Evolutionary conservation across 2,797 vertebrate genomes (phyloP), one percentile per base, ranked within the genome.

Genomic region (Chelon labrosus): DNA sequence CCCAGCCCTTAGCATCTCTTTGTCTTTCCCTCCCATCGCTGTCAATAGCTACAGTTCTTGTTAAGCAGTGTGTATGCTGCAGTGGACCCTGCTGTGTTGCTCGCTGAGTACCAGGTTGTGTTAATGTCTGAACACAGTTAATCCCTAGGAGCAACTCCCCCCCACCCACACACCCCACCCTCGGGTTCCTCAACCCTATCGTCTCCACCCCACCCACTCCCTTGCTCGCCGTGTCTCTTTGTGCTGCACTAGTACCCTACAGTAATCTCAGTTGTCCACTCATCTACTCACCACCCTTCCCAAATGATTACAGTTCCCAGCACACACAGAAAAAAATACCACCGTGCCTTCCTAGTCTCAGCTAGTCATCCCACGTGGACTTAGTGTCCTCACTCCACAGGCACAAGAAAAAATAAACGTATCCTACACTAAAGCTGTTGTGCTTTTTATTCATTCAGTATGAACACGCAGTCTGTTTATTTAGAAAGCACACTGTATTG

Each of bases 111-210:
- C 65, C 67, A 82, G 57, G 66, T 71, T 79, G 74, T 79, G 65
- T 66, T 74, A 74, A 73, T 75, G 79, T 70, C 56, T 69, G 39
- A 80, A 77, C 82, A 81, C 13, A 11, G 9, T 82, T 88, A 88
- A 91, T 91, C 86, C 67, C 75, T 71, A 66, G 37, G 70, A 72
- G 68, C 73, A 61, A 60, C 80, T 69, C 69, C 31, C 46, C n/a
- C 0, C 37, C 65, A 52, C 17, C 54, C 47, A 20, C 49, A 17
- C 42, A 5, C 52, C 69, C 47, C 39, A 47, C 8, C 54, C 35
- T 25, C 3, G 7, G 54, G 56, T 63, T 46, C 64, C 58, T 41
- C 49, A 19, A 9, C 38, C 31, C 44, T 31, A 3, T 31, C 31
- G 31, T 7, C 31, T 31, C 31, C 3, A 27, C 19, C 71, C 56